Evolutionary conservation across 2,888 invertebrate genomes (phyloP).

Genomic region (Archips crataeganus): DNA sequence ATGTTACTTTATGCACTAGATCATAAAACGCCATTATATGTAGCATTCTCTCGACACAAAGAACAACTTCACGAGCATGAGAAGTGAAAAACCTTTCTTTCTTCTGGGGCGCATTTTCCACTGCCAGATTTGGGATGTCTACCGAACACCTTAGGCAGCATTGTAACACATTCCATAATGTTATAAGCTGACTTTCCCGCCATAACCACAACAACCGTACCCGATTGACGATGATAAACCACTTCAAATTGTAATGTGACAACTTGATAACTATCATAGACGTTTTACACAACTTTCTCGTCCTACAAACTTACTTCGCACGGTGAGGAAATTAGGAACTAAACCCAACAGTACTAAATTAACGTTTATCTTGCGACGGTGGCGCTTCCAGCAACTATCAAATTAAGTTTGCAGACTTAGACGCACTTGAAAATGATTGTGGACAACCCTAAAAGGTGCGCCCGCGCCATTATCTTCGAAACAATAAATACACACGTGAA

Average conservation of each 20-base stretch:
- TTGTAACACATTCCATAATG: constrained; percentile 2
- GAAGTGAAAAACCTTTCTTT: too few species aligned
- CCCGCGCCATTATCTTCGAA: constrained; percentile 36
- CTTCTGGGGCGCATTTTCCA: background rate
- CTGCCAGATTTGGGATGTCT: background rate
- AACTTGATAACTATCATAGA: constrained; percentile 9
- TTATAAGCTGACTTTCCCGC: constrained; percentile 14
- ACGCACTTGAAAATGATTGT: constrained; percentile 17
- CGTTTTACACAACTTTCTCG: constrained; percentile 1
- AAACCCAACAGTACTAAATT: background rate
- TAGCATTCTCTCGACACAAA: too few species aligned
- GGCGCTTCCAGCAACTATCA: background rate
- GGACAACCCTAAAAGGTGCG: constrained; percentile 34
- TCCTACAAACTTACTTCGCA: background rate
- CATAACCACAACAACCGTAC: constrained; percentile 10
- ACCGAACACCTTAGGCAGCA: constrained; percentile 5
- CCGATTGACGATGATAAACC: constrained; percentile 13
- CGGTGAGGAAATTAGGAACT: background rate
- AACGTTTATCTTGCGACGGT: background rate
- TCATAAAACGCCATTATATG: too few species aligned
- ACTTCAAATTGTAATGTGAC: constrained; percentile 6
- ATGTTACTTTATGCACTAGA: too few species aligned
- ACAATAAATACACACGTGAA: constrained; percentile 48
- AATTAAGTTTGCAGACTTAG: background rate
- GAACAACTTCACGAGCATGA: too few species aligned